Evolutionary conservation across 1,140 invertebrate genomes (phyloP).

Genomic region (Lordiphosa clarofinis): DNA sequence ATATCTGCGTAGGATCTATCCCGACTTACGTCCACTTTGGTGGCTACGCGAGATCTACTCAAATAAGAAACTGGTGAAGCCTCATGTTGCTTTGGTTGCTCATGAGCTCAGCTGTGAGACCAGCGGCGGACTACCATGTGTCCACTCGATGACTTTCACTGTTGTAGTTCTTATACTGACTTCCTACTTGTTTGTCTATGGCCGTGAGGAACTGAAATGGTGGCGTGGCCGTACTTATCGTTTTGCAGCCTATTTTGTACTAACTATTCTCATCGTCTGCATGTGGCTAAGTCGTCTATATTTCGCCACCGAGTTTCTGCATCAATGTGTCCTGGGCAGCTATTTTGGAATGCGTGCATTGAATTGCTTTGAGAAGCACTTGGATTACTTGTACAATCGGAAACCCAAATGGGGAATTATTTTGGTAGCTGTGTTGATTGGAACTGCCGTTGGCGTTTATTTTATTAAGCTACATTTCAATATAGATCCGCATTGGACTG

Average conservation of each 20-base stretch:
- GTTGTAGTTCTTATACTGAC: constrained; percentile 36
- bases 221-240: not conserved
- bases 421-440: constrained; percentile 22
- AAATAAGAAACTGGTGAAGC: not conserved
- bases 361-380: constrained; percentile 22
- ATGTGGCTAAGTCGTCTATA: constrained; percentile 69
- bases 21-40: constrained; percentile 64
- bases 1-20: constrained; percentile 42
- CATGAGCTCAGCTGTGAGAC: constrained; percentile 63
- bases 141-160: constrained; percentile 50
- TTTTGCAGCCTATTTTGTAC: not conserved
- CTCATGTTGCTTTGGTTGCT: constrained; percentile 34
- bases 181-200: constrained; percentile 19
- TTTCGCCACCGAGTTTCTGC: constrained; percentile 63
- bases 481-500: constrained; percentile 70
- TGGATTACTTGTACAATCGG: constrained; percentile 17
- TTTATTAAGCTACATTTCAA: constrained; percentile 47
- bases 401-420: constrained; percentile 6
- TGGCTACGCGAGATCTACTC: constrained; percentile 53
- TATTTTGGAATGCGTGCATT: constrained; percentile 35
- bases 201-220: constrained; percentile 9
- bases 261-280: constrained; percentile 8
- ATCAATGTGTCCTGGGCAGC: constrained; percentile 60
- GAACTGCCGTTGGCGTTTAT: constrained; percentile 41
- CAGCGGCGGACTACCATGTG: constrained; percentile 59